A percentile compares a stretch with the other conserved stretches of the same genome.
These are phyloP conservation scores for Falco novaeseelandiae DNA, from an alignment of 2,797 vertebrate species.

Conservation along the genomic window DNA sequence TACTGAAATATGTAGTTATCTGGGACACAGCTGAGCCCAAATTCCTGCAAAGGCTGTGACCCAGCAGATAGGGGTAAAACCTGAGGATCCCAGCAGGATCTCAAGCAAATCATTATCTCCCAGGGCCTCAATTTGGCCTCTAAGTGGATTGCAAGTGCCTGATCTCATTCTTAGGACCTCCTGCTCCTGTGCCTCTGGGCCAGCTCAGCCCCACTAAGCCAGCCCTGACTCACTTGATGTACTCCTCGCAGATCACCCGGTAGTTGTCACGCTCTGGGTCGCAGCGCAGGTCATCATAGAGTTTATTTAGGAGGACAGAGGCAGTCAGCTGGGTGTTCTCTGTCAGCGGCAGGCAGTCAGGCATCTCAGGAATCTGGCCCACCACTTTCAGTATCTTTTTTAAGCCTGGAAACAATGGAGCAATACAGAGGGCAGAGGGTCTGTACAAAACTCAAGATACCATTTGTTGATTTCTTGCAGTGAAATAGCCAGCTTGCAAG, in stretches of 20 bases:
- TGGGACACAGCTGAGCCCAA: neutral
- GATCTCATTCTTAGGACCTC: neutral
- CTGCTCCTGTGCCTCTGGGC: neutral
- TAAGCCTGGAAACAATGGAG: slow-evolving; percentile 79
- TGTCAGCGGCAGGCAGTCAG: slow-evolving; percentile 89
- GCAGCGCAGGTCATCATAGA: slow-evolving; percentile 91
- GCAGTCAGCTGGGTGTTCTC: slow-evolving; percentile 95
- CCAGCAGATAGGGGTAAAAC: neutral
- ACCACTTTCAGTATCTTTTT: slow-evolving; percentile 95
- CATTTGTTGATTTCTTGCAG: neutral
- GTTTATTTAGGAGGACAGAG: slow-evolving; percentile 90
- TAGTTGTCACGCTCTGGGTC: slow-evolving; percentile 92
- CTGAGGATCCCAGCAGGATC: neutral
- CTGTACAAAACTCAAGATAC: neutral
- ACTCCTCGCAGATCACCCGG: slow-evolving; percentile 89
- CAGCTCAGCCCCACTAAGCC: neutral
- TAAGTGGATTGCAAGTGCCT: neutral
- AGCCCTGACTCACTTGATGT: slow-evolving; percentile 86
- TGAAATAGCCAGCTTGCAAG: neutral
- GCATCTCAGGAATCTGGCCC: slow-evolving; percentile 92
- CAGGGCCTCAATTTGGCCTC: neutral
- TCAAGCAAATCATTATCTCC: neutral
- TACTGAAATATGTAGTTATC: neutral
- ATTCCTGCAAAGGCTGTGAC: neutral
- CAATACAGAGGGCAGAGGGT: neutral